Base-by-base conservation (phyloP, 2,113 vertebrate genomes). In the Rattus rattus region DNA sequence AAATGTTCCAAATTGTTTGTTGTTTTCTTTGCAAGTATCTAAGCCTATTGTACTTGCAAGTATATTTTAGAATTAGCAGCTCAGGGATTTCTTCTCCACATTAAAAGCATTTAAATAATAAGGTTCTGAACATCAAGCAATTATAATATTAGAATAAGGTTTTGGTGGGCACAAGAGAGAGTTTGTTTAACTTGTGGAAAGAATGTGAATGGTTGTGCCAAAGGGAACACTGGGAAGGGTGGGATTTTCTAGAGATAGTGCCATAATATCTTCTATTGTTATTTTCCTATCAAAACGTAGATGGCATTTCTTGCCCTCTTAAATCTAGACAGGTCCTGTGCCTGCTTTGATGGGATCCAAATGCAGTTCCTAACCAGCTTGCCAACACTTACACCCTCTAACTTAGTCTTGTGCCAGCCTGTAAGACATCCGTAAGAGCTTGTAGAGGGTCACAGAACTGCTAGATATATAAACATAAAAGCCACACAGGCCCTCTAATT, bases 1-100 rank as follows among this genome's bases (percentile, higher is more conserved):
- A 81, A 75, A 75, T 87, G 28, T 92, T 76, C 26, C 79, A 86
- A 28, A 14, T 52, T 75, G 26, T 36, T 67, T 59, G n/a, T 59
- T 59, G 7, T 39, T 39, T 39, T 39, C 11, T 79, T 73, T 54
- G 75, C 47, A 89, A 56, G 28, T 56, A 3, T 83, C n/a, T 92
- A 94, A 87, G 30, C 24, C 33, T 94, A 26, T 19, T 90, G 30
- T 30, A 94, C 92, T 96, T 81, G 43, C 73, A 90, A 81, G 86
- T 56, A 77, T 22, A 75, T 95, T 95, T 81, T 94, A 63, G 54
- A 83, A 92, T 90, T 59, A 92, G 7, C 26, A 88, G 16, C 33
- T 90, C 43, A 94, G 10, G 30, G 81, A 36, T 11, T 8, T 47
- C 85, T 20, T 67, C 67, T 87, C 12, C 49, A 65, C 54, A 61